Evolutionary conservation across 23 tunicate genomes (phyloP), one percentile per base, ranked within the genome.

Genomic region (Styela clava): DNA sequence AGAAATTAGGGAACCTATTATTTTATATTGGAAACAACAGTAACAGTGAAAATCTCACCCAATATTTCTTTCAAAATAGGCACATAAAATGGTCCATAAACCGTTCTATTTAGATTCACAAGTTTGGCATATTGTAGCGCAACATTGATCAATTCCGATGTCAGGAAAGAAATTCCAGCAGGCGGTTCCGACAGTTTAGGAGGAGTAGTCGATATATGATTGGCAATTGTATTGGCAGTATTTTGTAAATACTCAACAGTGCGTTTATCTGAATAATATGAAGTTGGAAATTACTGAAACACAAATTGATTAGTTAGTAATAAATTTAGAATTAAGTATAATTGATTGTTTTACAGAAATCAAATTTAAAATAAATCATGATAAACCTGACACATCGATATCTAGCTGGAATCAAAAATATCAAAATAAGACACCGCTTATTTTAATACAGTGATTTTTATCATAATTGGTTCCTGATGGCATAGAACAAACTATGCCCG

Each of bases 51-150:
- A 35, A 20, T 63, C 87, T 32, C 30, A 88, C 93, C 87, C 18
- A 88, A 27, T 16, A 78, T 69, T 69, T 88, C 61, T 62, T 56
- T 24, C 33, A 88, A 62, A 28, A 88, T 32, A 1, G 93, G 79
- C 1, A 67, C 86, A 33, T 88, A 88, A 44, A 88, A 88, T n/a
- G 93, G 93, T 62, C 93, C 93, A 78, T 88, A 88, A 0, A 83
- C 74, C 2, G 68, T n/a, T 67, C 69, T 74, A 79, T 88, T 88
- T 1, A 74, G 78, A 65, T 83, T 83, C 31, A 88, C 93, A 0
- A 88, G 86, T 63, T 83, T 83, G 3, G 84, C 35, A 64, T 82
- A 88, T 2, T 62, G 18, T 18, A 44, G 1, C 16, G 87, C 84
- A 22, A 83, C 32, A 28, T 24, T 51, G 3, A 29, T 24, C 22